Conservation (phyloP, 1,140 invertebrate species). For the Manduca sexta region DNA sequence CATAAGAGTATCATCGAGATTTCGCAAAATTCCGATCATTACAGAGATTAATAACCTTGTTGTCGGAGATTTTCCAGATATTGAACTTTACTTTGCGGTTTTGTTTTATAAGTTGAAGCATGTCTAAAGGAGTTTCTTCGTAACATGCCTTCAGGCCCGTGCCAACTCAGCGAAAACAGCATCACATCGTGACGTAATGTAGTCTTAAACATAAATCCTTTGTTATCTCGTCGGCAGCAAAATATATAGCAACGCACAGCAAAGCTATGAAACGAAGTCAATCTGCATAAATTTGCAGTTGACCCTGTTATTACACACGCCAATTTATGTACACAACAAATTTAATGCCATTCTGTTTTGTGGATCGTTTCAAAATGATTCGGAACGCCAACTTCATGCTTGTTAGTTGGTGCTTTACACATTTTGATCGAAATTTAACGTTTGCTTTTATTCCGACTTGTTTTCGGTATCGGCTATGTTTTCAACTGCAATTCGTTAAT, state of each 20-base stretch:
- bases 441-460: slow-evolving; percentile 8
- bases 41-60: too few relatives aligned
- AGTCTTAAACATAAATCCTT: slow-evolving; percentile 36
- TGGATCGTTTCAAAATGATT: slow-evolving; percentile 15
- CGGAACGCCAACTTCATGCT: slow-evolving; percentile 10
- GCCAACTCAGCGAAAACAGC: slow-evolving; percentile 9
- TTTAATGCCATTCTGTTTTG: slow-evolving; percentile 19
- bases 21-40: too few relatives aligned
- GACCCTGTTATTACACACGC: slow-evolving; percentile 38
- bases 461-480: background rate
- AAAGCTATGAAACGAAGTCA: slow-evolving; percentile 36
- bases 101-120: too few relatives aligned
- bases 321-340: slow-evolving; percentile 21
- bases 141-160: background rate
- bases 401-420: slow-evolving; percentile 5
- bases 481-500: too few relatives aligned
- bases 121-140: background rate
- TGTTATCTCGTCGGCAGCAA: slow-evolving; percentile 30
- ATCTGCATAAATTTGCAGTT: slow-evolving; percentile 52
- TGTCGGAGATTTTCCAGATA: too few relatives aligned
- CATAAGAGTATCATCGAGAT: too few relatives aligned
- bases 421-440: too few relatives aligned
- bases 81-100: too few relatives aligned
- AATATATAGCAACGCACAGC: slow-evolving; percentile 27
- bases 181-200: slow-evolving; percentile 17